phyloP scores from a whole-genome alignment of 2,888 invertebrate genomes.

The Sicus ferrugineus region DNA sequence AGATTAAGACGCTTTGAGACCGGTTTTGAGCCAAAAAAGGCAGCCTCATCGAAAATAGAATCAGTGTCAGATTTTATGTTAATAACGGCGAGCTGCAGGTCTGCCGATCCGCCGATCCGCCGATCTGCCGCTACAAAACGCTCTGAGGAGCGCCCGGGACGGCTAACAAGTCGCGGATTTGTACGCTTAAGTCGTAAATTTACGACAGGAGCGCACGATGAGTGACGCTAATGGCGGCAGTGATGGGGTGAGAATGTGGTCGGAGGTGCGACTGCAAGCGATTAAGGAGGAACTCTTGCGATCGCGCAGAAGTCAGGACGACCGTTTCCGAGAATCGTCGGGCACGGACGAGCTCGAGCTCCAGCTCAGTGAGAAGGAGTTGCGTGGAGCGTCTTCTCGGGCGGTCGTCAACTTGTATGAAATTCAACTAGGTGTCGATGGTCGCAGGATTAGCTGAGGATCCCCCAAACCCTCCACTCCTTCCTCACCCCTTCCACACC shows the following conservation, averaged over 20 bases:
- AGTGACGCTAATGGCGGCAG: constrained; percentile 19
- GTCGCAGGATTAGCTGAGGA: no score
- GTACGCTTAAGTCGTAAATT: constrained; percentile 2
- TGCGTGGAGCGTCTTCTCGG: background rate
- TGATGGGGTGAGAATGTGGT: constrained; percentile 18
- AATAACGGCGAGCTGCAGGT: constrained; percentile 8
- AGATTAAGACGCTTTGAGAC: background rate
- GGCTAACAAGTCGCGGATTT: background rate
- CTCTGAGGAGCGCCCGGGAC: background rate
- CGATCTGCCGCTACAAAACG: background rate
- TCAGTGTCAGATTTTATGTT: constrained; percentile 26
- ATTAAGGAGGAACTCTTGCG: background rate
- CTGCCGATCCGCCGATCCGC: background rate
- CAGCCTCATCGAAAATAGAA: constrained; percentile 1
- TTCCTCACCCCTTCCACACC: no score
- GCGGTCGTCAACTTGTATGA: no score
- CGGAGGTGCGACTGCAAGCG: constrained; percentile 3
- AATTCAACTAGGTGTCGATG: no score
- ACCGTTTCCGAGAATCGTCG: no score
- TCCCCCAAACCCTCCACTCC: no score
- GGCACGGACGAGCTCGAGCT: no score
- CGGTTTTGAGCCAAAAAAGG: background rate
- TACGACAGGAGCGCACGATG: background rate
- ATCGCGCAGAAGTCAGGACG: background rate
- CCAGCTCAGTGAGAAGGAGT: background rate